A percentile compares a stretch with the other conserved stretches of the same genome.
These are phyloP conservation scores for Otolemur crassicaudatus DNA, from an alignment of 2,797 vertebrate species.

Conservation along the genomic window DNA sequence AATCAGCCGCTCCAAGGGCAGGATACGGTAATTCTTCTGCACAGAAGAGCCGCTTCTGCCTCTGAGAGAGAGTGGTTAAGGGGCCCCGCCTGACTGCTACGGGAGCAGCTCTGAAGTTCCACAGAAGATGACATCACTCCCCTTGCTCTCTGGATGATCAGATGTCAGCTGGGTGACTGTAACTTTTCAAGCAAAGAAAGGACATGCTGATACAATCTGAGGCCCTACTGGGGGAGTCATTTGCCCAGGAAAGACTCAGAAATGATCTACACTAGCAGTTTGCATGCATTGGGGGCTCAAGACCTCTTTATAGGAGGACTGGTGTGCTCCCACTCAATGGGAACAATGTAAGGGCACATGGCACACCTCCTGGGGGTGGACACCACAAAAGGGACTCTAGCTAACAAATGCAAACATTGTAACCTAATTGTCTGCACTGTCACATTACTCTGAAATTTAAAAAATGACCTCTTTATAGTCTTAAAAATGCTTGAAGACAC, in stretches of 20 bases:
- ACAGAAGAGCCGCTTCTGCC: background rate
- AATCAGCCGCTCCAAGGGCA: background rate
- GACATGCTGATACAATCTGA: background rate
- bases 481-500: background rate
- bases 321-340: too few species aligned
- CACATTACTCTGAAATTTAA: too few species aligned
- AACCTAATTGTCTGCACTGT: too few species aligned
- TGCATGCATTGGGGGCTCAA: background rate
- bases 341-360: too few species aligned
- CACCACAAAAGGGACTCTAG: too few species aligned
- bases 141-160: background rate
- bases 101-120: background rate
- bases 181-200: slow-evolving; percentile 20
- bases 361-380: too few species aligned
- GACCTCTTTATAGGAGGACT: background rate
- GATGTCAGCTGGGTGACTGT: background rate
- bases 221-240: background rate
- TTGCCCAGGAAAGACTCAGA: slow-evolving; percentile 6
- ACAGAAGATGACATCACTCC: background rate
- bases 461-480: background rate
- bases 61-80: background rate
- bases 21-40: background rate
- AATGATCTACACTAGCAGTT: background rate
- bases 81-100: background rate
- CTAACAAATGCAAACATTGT: too few species aligned